These are phyloP conservation scores for Xestia ashworthii DNA, from an alignment of 2,888 invertebrate species.

Conservation along the genomic window DNA sequence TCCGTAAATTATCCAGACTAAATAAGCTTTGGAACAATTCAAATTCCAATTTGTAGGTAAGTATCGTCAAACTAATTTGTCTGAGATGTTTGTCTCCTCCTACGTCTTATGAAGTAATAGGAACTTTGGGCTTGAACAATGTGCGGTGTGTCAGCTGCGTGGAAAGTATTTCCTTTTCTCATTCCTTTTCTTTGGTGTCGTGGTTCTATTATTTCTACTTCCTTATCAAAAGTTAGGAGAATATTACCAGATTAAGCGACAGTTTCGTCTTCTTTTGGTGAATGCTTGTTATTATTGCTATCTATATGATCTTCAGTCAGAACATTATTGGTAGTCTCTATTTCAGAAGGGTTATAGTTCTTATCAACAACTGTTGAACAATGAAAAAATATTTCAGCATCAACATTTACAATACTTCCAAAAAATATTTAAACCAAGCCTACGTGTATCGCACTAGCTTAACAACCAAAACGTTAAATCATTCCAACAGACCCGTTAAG, in stretches of 20 bases:
- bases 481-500: slow-evolving; percentile 67
- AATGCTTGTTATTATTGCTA: background rate
- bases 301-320: background rate
- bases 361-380: background rate
- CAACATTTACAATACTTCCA: background rate
- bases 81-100: slow-evolving; percentile 31
- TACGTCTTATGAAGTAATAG: slow-evolving; percentile 33
- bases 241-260: background rate
- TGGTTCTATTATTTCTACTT: background rate
- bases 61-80: slow-evolving; percentile 52
- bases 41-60: slow-evolving; percentile 55
- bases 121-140: slow-evolving; percentile 41
- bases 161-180: slow-evolving; percentile 27
- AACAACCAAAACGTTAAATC: slow-evolving; percentile 64
- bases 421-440: slow-evolving; percentile 34
- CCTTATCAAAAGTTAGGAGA: background rate
- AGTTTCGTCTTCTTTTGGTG: slow-evolving; percentile 3
- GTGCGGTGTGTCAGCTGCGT: slow-evolving; percentile 36
- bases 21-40: slow-evolving; percentile 34
- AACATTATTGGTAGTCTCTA: background rate
- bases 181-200: slow-evolving; percentile 10
- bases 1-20: slow-evolving; percentile 30
- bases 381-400: background rate
- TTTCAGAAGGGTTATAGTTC: background rate
- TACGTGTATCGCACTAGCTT: slow-evolving; percentile 54